These are phyloP conservation scores for Mya arenaria DNA, from an alignment of 1,140 invertebrate genomes.

Conservation along the genomic window DNA sequence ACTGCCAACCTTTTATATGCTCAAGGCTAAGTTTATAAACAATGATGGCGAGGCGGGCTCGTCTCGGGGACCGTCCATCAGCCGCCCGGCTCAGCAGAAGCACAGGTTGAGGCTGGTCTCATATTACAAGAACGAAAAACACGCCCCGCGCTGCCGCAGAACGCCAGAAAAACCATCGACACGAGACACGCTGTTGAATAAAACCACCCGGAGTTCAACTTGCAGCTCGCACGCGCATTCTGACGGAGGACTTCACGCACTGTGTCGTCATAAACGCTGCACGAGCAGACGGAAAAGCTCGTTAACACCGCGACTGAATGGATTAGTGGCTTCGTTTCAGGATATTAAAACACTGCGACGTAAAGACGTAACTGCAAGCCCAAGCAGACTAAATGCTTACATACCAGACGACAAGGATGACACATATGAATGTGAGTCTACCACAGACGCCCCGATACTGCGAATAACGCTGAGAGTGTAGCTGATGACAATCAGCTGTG, in stretches of 20 bases:
- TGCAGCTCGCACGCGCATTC: constrained; percentile 51
- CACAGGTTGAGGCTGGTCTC: constrained; percentile 17
- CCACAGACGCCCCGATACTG: neutral
- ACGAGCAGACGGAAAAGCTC: constrained; percentile 23
- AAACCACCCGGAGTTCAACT: constrained; percentile 25
- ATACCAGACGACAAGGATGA: neutral
- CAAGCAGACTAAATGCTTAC: neutral
- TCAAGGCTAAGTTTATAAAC: constrained; percentile 45
- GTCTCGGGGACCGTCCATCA: no score
- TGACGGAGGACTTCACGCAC: constrained; percentile 30
- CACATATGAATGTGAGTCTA: neutral
- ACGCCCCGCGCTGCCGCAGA: neutral
- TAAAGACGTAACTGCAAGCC: neutral
- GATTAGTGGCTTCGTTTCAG: constrained; percentile 27
- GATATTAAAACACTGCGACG: constrained; percentile 9
- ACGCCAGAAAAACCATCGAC: constrained; percentile 28
- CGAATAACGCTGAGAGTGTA: constrained; percentile 21
- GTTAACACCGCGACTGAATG: neutral
- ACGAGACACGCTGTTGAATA: constrained; percentile 32
- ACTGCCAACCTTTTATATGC: constrained; percentile 39
- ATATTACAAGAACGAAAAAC: constrained; percentile 35
- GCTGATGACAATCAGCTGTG: neutral
- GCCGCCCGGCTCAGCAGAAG: neutral
- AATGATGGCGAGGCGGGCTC: neutral
- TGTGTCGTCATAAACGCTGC: constrained; percentile 45